Base-by-base conservation (phyloP, 1,140 invertebrate genomes). In the Zaprionus gabonicus region DNA sequence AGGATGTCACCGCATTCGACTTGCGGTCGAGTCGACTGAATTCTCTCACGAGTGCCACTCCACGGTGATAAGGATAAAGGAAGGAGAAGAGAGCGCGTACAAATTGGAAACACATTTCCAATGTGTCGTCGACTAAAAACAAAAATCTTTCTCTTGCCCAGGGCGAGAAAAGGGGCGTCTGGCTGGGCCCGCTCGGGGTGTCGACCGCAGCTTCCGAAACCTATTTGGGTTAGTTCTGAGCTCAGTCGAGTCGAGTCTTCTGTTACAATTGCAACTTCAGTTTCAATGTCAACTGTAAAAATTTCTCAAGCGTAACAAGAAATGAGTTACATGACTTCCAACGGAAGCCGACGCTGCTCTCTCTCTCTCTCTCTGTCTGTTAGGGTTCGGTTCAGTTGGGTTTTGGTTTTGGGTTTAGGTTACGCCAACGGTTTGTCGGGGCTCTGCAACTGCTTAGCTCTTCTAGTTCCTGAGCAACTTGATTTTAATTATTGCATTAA, bases 401-500 rank as follows among this genome's bases (percentile, higher is more conserved):
- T 23, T 36, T 34, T 56, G 53, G 68, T 58, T 75, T 65, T 49
- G 58, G 46, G 51, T 27, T 46, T 57, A 34, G 72, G 57, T n/a
- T 41, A 28, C 55, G 15, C 23, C 41, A 41, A 41, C 36, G n/a
- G 17, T 53, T 20, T 17, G 28, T 20, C 53, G 55, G 55, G 55
- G 53, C 58, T 58, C 59, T 56, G 38, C 46, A 46, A 46, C 36
- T 58, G 38, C 36, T 46, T 46, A 9, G 41, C 41, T 55, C 57
- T 64, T 70, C 82, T 82, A 79, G 41, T 76, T 80, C 57, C 69
- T 65, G 57, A 60, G 64, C 84, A 84, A 84, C 84, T 84, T 91
- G 80, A 86, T 90, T 85, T 90, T 90, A 90, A 90, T 90, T 90
- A 90, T 91, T 90, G 79, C 86, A 90, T 90, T 91, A 85, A 90